Conservation (phyloP, 2,888 invertebrate species). For the Cryptosula pallasiana region DNA sequence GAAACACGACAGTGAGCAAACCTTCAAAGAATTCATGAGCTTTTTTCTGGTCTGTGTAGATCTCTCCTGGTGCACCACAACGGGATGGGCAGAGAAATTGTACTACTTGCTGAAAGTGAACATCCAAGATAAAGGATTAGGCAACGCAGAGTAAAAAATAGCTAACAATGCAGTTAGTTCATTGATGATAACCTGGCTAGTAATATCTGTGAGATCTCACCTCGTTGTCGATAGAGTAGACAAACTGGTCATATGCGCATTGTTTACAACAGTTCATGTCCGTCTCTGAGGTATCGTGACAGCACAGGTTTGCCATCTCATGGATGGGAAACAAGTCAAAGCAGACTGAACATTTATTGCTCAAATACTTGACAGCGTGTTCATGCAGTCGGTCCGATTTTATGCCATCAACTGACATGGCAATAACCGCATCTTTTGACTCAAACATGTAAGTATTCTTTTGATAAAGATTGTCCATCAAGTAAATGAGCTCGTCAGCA, state of each 20-base stretch:
- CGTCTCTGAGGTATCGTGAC: neutral
- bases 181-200: too few species aligned
- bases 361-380: neutral
- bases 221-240: neutral
- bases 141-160: too few species aligned
- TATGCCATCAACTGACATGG: neutral
- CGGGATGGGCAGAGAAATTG: neutral
- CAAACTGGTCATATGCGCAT: neutral
- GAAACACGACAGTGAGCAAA: slow-evolving; percentile 6
- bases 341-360: neutral
- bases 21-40: slow-evolving; percentile 12
- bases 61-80: neutral
- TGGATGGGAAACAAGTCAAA: neutral
- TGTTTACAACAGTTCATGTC: neutral
- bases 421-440: neutral
- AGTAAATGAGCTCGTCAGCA: neutral
- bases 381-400: neutral
- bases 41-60: neutral
- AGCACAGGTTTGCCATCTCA: neutral
- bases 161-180: too few species aligned
- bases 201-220: too few species aligned
- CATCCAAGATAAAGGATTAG: too few species aligned
- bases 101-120: neutral
- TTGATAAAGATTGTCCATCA: neutral
- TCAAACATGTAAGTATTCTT: neutral